Conservation (phyloP, 2,888 invertebrate species). For the Salpingus planirostris region DNA sequence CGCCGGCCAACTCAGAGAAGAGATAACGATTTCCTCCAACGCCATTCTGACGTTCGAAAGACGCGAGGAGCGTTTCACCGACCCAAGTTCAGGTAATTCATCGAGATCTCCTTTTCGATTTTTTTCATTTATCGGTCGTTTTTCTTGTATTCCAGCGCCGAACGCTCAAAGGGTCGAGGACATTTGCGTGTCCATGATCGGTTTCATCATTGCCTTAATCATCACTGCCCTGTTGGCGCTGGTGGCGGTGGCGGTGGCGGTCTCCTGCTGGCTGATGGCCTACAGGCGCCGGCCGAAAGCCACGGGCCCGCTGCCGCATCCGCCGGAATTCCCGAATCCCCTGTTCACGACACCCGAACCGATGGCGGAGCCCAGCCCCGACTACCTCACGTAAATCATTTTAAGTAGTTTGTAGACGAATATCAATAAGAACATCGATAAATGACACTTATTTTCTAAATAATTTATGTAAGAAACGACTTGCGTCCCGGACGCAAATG, state of each 20-base stretch:
- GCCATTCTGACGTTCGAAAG: slow-evolving; percentile 83
- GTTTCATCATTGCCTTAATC: slow-evolving; percentile 84
- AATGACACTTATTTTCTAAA: slow-evolving; percentile 13
- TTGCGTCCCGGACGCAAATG: slow-evolving; percentile 20
- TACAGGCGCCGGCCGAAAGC: slow-evolving; percentile 81
- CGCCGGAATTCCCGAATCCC: slow-evolving; percentile 92
- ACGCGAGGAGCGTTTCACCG: slow-evolving; percentile 68
- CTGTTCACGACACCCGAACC: slow-evolving; percentile 77
- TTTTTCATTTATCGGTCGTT: no score
- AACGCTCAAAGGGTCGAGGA: slow-evolving; percentile 58
- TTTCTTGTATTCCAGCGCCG: no score
- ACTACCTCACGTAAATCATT: slow-evolving; percentile 55
- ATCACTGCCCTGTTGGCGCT: slow-evolving; percentile 85
- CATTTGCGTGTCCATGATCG: slow-evolving; percentile 90
- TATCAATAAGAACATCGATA: slow-evolving; percentile 6
- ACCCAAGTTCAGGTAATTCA: slow-evolving; percentile 65
- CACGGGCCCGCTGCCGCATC: slow-evolving; percentile 86
- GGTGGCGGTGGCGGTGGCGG: slow-evolving; percentile 89
- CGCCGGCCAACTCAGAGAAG: slow-evolving; percentile 80
- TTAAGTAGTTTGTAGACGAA: no score
- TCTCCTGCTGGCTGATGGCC: slow-evolving; percentile 93
- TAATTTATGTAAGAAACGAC: neutral
- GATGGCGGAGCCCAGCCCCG: slow-evolving; percentile 73
- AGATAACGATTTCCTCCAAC: slow-evolving; percentile 88
- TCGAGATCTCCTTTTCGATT: no score